Evolutionary conservation across 2,888 invertebrate species (phyloP).

Genomic region (Catocala sponsa): DNA sequence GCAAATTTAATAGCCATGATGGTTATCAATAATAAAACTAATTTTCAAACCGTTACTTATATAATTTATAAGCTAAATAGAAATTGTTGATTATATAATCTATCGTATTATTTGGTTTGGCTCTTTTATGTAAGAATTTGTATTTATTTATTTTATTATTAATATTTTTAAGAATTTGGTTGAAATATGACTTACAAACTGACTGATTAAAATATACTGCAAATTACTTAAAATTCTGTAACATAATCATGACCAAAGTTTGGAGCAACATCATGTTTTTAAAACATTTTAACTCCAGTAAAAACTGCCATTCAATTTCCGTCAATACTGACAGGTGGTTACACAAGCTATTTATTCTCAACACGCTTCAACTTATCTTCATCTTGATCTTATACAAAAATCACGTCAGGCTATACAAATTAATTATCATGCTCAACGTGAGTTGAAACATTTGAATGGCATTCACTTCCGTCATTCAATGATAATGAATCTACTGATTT

Average conservation of each 20-base stretch:
- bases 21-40: too few relatives aligned
- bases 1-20: too few relatives aligned
- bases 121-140: too few relatives aligned
- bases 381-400: slow-evolving; percentile 42
- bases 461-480: slow-evolving; percentile 48
- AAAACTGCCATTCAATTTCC: slow-evolving; percentile 10
- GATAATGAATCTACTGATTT: slow-evolving; percentile 41
- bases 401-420: slow-evolving; percentile 44
- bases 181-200: too few relatives aligned
- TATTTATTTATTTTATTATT: too few relatives aligned
- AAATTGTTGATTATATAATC: too few relatives aligned
- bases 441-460: slow-evolving; percentile 47
- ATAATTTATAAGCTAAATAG: too few relatives aligned
- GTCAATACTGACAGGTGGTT: slow-evolving; percentile 14
- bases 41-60: too few relatives aligned
- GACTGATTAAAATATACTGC: too few relatives aligned
- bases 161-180: too few relatives aligned
- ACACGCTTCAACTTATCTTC: slow-evolving; percentile 17
- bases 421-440: slow-evolving; percentile 46
- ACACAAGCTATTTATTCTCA: slow-evolving; percentile 19
- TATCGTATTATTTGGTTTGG: too few relatives aligned
- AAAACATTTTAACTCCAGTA: slow-evolving; percentile 1
- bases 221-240: background rate
- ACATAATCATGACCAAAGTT: background rate
- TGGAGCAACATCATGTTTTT: background rate